A percentile compares a stretch with the other conserved stretches of the same genome.
Evolutionary conservation across 2,797 vertebrate genomes (phyloP).

Genomic region (Sebastes cheni): DNA sequence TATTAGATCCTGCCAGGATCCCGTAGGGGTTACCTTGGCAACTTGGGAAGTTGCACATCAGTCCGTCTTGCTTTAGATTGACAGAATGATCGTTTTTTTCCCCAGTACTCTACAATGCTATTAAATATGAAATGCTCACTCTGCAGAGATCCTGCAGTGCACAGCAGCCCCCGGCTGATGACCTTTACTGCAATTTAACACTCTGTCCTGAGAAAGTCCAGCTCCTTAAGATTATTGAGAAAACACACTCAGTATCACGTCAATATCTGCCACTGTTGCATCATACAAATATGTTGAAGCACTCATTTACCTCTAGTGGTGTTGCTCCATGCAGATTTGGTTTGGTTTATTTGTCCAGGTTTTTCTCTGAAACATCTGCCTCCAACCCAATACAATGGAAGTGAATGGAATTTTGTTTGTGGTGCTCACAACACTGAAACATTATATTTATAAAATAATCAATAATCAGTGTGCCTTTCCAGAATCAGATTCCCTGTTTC

Average conservation of each 20-base stretch:
- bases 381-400: neutral
- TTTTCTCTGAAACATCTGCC: neutral
- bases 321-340: neutral
- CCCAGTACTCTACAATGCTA: neutral
- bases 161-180: constrained; percentile 17
- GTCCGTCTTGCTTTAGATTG: constrained; percentile 37
- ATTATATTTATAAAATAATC: neutral
- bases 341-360: neutral
- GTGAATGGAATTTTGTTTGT: neutral
- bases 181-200: constrained; percentile 48
- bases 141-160: constrained; percentile 9
- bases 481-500: neutral
- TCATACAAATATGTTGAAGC: neutral
- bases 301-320: neutral
- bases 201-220: constrained; percentile 8
- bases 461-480: neutral
- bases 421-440: neutral
- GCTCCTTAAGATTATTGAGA: neutral
- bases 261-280: neutral
- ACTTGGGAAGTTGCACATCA: constrained; percentile 44
- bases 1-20: constrained; percentile 50
- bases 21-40: constrained; percentile 65
- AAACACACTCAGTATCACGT: neutral
- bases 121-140: constrained; percentile 54
- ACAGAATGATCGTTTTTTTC: constrained; percentile 28